These are phyloP conservation scores for Sus scrofa DNA, from an alignment of 2,113 vertebrate species.

Conservation along the genomic window DNA sequence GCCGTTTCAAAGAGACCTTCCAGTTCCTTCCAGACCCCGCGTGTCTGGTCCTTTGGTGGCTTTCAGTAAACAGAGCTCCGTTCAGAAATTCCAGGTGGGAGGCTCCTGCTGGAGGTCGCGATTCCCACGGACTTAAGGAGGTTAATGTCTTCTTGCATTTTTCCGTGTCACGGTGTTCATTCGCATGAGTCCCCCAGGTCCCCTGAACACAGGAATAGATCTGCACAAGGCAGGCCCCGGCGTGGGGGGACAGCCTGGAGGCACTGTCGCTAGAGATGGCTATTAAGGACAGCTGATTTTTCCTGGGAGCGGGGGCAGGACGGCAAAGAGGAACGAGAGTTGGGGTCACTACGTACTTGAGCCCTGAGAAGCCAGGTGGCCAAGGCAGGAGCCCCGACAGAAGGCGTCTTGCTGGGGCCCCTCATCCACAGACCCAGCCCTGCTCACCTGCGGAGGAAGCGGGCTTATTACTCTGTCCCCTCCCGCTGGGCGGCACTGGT, in stretches of 20 bases:
- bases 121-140: background rate
- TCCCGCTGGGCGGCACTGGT: rapidly evolving
- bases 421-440: background rate
- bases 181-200: background rate
- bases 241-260: background rate
- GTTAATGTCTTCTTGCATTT: background rate
- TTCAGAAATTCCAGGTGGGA: background rate
- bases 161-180: background rate
- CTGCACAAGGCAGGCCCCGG: background rate
- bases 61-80: background rate
- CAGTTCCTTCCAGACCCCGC: rapidly evolving
- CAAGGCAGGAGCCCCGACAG: background rate
- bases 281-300: background rate
- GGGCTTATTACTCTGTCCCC: background rate
- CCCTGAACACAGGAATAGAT: conserved; percentile 36
- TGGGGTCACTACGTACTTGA: background rate
- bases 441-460: background rate
- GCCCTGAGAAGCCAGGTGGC: background rate
- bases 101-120: background rate
- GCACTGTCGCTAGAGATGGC: background rate
- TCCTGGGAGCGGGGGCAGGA: background rate
- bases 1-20: rapidly evolving
- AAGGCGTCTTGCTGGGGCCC: background rate
- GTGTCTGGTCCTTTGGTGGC: background rate
- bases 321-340: background rate